phyloP scores from a whole-genome alignment of 2,113 vertebrate species.

The Archilochus colubris region DNA sequence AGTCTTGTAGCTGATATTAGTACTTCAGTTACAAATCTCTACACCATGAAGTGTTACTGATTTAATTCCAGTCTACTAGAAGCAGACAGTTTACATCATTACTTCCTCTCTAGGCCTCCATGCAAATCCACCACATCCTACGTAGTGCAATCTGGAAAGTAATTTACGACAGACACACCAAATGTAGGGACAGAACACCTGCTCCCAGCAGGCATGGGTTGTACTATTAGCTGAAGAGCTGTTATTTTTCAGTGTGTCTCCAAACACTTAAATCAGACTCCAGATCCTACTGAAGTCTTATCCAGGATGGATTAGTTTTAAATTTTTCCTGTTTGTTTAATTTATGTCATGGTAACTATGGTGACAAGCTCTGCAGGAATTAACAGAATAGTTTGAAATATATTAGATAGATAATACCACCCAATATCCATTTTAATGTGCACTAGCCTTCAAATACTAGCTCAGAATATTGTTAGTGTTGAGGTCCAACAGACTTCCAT shows the following conservation, averaged over 20 bases:
- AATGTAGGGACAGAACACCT: not conserved
- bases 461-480: not conserved
- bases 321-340: not conserved
- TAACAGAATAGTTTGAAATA: slow-evolving; percentile 5
- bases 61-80: not conserved
- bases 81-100: not conserved
- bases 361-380: slow-evolving; percentile 27
- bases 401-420: not conserved
- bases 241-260: not conserved
- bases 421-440: not conserved
- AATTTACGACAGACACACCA: not conserved
- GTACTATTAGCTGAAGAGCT: not conserved
- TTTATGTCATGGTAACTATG: slow-evolving; percentile 27
- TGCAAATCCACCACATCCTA: not conserved
- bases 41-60: not conserved
- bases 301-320: not conserved
- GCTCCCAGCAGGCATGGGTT: not conserved
- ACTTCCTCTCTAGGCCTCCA: not conserved
- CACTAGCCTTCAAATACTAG: not conserved
- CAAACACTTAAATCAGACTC: not conserved
- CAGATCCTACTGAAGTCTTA: not conserved
- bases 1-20: not conserved
- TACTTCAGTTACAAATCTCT: not conserved
- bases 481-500: not conserved
- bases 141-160: not conserved